phyloP scores from a whole-genome alignment of 1,140 invertebrate genomes.

The Musca domestica region DNA sequence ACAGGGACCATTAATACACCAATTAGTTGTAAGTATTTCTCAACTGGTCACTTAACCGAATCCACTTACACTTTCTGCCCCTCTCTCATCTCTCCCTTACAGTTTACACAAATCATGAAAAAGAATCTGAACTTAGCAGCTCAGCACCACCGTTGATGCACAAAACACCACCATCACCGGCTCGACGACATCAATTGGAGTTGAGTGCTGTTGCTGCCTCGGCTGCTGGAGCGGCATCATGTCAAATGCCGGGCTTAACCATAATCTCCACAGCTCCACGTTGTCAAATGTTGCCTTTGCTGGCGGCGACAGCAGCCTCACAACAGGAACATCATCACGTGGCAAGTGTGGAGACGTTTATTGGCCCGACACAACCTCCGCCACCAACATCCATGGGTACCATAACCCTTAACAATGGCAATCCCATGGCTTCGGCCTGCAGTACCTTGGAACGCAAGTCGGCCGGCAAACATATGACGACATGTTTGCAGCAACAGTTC shows the following conservation, averaged over 20 bases:
- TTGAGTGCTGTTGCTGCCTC: conserved; percentile 37
- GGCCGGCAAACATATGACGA: not conserved
- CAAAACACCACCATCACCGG: conserved; percentile 14
- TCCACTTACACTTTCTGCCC: not conserved
- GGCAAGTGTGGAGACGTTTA: conserved; percentile 40
- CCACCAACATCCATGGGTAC: not conserved
- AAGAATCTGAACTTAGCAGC: conserved; percentile 50
- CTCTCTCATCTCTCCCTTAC: not conserved
- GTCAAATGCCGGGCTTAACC: conserved; percentile 34
- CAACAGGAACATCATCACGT: conserved; percentile 26
- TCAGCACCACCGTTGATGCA: conserved; percentile 29
- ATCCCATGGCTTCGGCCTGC: no score
- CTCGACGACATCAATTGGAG: conserved; percentile 9
- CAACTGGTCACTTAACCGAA: not conserved
- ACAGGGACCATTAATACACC: conserved; percentile 56
- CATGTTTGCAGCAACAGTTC: conserved; percentile 22
- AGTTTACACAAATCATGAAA: conserved; percentile 53
- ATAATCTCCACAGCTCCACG: conserved; percentile 51
- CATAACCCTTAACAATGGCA: not conserved
- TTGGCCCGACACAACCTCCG: conserved; percentile 21
- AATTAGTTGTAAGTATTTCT: conserved; percentile 55
- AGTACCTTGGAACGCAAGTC: conserved; percentile 20
- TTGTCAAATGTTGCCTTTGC: conserved; percentile 35
- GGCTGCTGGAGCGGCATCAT: not conserved
- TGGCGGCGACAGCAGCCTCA: not conserved